Evolutionary conservation across 2,888 invertebrate species (phyloP).

Genomic region (Lordiphosa fenestrarum): DNA sequence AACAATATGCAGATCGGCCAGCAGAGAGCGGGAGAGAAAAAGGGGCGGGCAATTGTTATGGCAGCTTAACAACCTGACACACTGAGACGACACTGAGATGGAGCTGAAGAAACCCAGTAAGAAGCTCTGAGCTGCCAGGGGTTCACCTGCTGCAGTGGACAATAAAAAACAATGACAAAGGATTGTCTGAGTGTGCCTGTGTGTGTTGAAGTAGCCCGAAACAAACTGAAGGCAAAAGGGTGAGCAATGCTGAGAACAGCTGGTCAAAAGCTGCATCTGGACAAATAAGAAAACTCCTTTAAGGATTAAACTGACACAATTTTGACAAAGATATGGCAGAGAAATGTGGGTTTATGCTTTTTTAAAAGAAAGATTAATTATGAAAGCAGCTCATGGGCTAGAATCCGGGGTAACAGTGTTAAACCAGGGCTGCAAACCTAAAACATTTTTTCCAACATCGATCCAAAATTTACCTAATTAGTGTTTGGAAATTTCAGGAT

Average conservation of each 20-base stretch:
- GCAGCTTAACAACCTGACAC: conserved; percentile 54
- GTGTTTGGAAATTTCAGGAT: too few relatives aligned
- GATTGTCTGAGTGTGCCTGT: conserved; percentile 3
- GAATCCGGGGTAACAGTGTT: too few relatives aligned
- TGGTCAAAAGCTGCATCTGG: too few relatives aligned
- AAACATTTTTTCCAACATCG: too few relatives aligned
- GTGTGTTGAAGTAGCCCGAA: conserved; percentile 10
- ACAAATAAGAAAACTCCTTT: too few relatives aligned
- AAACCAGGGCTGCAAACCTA: too few relatives aligned
- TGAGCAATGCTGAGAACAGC: conserved; percentile 4
- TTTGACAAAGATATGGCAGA: too few relatives aligned
- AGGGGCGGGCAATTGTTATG: conserved; percentile 25
- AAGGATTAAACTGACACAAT: too few relatives aligned
- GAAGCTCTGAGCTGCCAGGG: conserved; percentile 11
- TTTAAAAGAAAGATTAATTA: too few relatives aligned
- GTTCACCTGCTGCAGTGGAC: conserved; percentile 36
- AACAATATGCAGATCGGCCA: conserved; percentile 44
- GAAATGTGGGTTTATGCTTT: too few relatives aligned
- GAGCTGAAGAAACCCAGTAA: conserved; percentile 28
- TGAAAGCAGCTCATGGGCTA: too few relatives aligned
- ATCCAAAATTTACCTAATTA: too few relatives aligned
- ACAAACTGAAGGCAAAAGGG: conserved; percentile 21
- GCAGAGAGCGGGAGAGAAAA: conserved; percentile 7
- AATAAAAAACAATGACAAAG: conserved; percentile 39
- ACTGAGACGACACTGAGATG: conserved; percentile 33